Evolutionary conservation across 2,888 invertebrate genomes (phyloP).

Genomic region (Papilio protenor): DNA sequence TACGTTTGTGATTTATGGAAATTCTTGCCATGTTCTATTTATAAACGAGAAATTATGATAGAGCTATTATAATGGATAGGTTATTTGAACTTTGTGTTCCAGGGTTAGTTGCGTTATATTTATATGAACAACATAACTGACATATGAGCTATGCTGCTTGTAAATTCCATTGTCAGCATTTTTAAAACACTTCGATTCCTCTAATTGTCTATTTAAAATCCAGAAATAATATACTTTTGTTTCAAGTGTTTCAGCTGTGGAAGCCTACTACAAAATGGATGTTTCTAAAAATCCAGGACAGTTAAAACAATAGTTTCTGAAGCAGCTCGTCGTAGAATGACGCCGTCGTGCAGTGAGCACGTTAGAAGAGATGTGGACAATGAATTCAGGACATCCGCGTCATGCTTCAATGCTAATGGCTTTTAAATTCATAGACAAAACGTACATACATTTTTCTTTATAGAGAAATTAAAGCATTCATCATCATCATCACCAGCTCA

Average conservation of each 20-base stretch:
- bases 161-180: neutral
- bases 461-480: neutral
- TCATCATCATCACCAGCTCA: too few relatives aligned
- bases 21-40: neutral
- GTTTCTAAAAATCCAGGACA: constrained; percentile 5
- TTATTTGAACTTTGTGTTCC: neutral
- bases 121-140: neutral
- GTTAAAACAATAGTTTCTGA: constrained; percentile 9
- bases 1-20: constrained; percentile 18
- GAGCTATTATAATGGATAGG: neutral
- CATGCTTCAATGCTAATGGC: constrained; percentile 13
- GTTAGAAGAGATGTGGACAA: constrained; percentile 3
- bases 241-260: neutral
- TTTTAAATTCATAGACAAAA: constrained; percentile 22
- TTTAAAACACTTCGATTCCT: neutral
- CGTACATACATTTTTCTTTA: neutral
- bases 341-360: neutral
- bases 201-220: neutral
- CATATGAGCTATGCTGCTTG: neutral
- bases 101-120: neutral
- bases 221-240: neutral
- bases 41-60: constrained; percentile 5
- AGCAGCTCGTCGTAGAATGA: neutral
- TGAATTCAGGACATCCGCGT: constrained; percentile 13
- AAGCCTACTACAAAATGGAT: neutral